phyloP scores from a whole-genome alignment of 2,113 vertebrate species.

The Nesoenas mayeri region DNA sequence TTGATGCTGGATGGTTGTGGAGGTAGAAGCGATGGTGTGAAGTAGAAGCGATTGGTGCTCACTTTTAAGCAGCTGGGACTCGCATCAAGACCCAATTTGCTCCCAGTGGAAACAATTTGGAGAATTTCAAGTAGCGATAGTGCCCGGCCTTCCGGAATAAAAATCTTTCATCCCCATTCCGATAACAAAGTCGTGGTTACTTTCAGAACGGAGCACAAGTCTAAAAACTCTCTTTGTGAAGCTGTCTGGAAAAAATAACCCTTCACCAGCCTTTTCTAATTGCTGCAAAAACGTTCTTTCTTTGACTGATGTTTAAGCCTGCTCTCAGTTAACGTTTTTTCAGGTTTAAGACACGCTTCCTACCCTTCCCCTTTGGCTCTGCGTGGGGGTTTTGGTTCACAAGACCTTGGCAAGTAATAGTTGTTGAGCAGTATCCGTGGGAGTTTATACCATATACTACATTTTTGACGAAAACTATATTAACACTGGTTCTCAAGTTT shows the following conservation, averaged over 20 bases:
- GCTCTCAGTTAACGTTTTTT: background rate
- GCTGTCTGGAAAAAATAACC: background rate
- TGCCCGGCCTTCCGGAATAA: conserved; percentile 24
- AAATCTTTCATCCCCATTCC: background rate
- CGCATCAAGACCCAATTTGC: conserved; percentile 9
- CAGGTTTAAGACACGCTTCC: background rate
- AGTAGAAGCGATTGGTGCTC: background rate
- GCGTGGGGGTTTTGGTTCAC: background rate
- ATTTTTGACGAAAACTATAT: background rate
- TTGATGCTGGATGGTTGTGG: too few relatives aligned
- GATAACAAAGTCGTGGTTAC: background rate
- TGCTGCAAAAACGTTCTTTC: background rate
- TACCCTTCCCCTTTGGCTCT: background rate
- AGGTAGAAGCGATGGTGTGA: too few relatives aligned
- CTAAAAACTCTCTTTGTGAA: background rate
- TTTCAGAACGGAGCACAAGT: background rate
- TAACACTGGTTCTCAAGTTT: background rate
- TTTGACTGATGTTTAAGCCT: background rate
- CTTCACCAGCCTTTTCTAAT: background rate
- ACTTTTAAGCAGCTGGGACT: conserved; percentile 32
- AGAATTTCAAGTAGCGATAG: conserved; percentile 52
- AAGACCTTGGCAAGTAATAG: background rate
- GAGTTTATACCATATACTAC: background rate
- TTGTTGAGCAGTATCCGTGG: background rate
- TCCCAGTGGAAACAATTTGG: conserved; percentile 35